Conservation (phyloP, 1,140 invertebrate species). For the Polypedilum vanderplanki region DNA sequence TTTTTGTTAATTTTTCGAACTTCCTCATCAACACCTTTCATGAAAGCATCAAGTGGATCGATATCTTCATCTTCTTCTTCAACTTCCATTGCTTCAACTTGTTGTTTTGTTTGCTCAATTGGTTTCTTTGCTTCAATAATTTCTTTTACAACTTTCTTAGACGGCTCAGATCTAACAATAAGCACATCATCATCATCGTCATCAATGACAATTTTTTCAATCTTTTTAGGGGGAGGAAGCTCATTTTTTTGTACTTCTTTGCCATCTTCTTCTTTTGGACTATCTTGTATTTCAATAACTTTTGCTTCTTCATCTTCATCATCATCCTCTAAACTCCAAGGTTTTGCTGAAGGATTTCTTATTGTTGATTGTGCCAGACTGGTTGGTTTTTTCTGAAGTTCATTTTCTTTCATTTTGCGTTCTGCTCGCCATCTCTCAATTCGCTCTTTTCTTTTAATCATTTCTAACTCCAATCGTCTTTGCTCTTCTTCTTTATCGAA, state of each 20-base stretch:
- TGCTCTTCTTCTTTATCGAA: conserved; percentile 69
- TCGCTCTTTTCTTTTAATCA: conserved; percentile 90
- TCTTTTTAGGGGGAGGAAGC: not conserved
- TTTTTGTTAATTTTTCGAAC: conserved; percentile 82
- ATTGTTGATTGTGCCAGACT: conserved; percentile 42
- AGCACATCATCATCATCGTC: conserved; percentile 34
- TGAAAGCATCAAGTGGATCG: conserved; percentile 94
- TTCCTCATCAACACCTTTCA: conserved; percentile 77
- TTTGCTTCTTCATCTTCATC: conserved; percentile 56
- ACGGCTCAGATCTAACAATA: conserved; percentile 36
- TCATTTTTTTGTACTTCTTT: not conserved
- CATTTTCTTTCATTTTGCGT: conserved; percentile 76
- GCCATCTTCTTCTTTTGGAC: not conserved
- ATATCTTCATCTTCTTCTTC: conserved; percentile 63
- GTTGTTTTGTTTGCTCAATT: conserved; percentile 9
- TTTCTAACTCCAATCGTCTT: conserved; percentile 84
- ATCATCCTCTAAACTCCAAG: conserved; percentile 90
- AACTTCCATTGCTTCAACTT: conserved; percentile 41
- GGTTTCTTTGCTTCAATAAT: conserved; percentile 32
- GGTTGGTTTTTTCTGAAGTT: conserved; percentile 66
- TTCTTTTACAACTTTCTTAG: conserved; percentile 33
- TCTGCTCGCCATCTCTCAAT: conserved; percentile 89
- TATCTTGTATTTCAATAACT: conserved; percentile 31
- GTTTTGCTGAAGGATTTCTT: conserved; percentile 76
- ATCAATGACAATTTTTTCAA: conserved; percentile 11